phyloP scores from a whole-genome alignment of 2,113 vertebrate species.

The Pachypanchax playfairii region DNA sequence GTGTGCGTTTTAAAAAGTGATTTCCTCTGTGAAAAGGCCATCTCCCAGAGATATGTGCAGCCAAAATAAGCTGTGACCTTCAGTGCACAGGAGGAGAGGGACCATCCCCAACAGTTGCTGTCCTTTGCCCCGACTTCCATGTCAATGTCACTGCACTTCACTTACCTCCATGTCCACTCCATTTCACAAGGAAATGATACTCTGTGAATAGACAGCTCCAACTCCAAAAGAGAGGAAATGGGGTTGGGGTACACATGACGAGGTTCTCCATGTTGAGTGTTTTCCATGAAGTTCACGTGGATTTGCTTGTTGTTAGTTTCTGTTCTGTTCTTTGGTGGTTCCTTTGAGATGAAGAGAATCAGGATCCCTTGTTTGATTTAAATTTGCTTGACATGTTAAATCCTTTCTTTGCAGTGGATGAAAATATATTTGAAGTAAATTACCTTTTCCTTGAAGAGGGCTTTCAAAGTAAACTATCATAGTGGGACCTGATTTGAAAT shows the following conservation, averaged over 20 bases:
- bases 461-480: no score
- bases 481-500: no score
- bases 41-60: conserved; percentile 15
- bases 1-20: conserved; percentile 21
- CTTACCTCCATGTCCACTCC: conserved; percentile 16
- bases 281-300: neutral
- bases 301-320: neutral
- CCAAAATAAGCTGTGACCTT: conserved; percentile 38
- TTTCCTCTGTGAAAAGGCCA: conserved; percentile 35
- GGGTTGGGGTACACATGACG: neutral
- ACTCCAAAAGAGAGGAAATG: neutral
- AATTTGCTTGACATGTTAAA: neutral
- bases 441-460: no score
- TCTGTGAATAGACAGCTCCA: conserved; percentile 4
- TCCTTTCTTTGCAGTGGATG: no score
- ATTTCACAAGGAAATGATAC: conserved; percentile 12
- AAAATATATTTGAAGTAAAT: no score
- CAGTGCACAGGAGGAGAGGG: conserved; percentile 23
- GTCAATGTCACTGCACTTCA: conserved; percentile 20
- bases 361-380: neutral
- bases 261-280: neutral
- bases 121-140: conserved; percentile 7
- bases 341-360: neutral
- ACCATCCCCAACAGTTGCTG: conserved; percentile 9
- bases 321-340: neutral